phyloP scores from a whole-genome alignment of 64 coral and sea anemone genomes.

The Catalaphyllia jardinei region DNA sequence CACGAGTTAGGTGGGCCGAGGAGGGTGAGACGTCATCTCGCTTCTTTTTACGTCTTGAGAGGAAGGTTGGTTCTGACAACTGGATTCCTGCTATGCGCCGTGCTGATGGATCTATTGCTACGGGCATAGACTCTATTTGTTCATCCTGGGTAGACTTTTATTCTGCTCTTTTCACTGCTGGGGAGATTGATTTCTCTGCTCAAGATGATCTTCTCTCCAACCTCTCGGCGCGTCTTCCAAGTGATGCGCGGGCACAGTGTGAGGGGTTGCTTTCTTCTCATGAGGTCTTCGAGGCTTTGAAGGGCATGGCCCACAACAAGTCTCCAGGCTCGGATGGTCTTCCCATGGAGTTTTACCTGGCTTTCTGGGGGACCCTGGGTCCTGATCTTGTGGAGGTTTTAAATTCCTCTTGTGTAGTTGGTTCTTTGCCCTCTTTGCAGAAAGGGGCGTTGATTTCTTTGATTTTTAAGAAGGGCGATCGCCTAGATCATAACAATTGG shows the following conservation, averaged over 20 bases:
- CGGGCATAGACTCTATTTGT: background rate
- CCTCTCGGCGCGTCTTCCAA: background rate
- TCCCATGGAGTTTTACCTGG: constrained; percentile 8
- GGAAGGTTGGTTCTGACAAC: background rate
- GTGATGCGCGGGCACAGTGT: background rate
- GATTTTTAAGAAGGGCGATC: constrained; percentile 14
- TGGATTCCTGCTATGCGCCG: background rate
- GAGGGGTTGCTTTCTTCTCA: background rate
- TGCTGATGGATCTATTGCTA: background rate
- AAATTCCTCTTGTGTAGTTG: background rate
- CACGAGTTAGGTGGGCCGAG: constrained; percentile 19
- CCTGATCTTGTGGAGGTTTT: constrained; percentile 14
- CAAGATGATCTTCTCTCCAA: background rate
- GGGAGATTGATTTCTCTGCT: background rate
- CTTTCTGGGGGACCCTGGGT: constrained; percentile 26
- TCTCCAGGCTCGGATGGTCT: constrained; percentile 46
- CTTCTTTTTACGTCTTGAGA: constrained; percentile 17
- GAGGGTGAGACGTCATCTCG: constrained; percentile 22
- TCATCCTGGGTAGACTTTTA: constrained; percentile 3
- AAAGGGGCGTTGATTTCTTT: constrained; percentile 1
- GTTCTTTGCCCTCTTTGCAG: background rate
- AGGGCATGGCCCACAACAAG: background rate
- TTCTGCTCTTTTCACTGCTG: constrained; percentile 10
- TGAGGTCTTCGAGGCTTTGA: background rate
- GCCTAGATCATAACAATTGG: background rate